Evolutionary conservation across 1,140 invertebrate species (phyloP).

Genomic region (Babylonia areolata): DNA sequence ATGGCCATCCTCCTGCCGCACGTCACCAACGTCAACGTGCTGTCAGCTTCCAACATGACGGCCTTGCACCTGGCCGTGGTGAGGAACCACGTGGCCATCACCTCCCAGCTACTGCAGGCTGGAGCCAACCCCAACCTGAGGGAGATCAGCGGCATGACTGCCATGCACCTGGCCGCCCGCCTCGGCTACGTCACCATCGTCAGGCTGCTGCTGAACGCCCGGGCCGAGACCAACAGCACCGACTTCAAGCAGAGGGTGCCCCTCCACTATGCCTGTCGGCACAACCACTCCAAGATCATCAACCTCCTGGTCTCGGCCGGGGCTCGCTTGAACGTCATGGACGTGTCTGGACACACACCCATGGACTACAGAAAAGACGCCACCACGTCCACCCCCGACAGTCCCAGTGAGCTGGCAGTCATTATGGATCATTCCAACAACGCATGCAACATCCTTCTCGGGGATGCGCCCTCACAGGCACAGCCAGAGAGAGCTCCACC

Average conservation of each 20-base stretch:
- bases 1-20: constrained; percentile 86
- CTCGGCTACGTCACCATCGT: constrained; percentile 52
- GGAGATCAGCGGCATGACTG: constrained; percentile 65
- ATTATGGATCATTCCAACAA: background rate
- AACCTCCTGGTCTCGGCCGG: constrained; percentile 53
- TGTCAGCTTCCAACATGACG: constrained; percentile 63
- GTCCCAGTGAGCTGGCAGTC: background rate
- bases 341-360: constrained; percentile 57
- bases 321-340: constrained; percentile 50
- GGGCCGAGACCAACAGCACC: constrained; percentile 57
- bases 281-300: constrained; percentile 49
- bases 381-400: background rate
- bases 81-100: constrained; percentile 51
- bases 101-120: constrained; percentile 55
- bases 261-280: constrained; percentile 59
- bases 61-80: constrained; percentile 64
- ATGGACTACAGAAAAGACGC: constrained; percentile 52
- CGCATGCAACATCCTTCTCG: no score
- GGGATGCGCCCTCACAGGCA: no score
- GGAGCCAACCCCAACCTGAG: constrained; percentile 62
- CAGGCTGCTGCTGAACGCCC: constrained; percentile 51
- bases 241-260: constrained; percentile 64
- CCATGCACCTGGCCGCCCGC: constrained; percentile 61
- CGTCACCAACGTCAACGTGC: constrained; percentile 82
- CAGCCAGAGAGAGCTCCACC: no score